phyloP scores from a whole-genome alignment of 2,113 vertebrate species.

The Antechinus flavipes region DNA sequence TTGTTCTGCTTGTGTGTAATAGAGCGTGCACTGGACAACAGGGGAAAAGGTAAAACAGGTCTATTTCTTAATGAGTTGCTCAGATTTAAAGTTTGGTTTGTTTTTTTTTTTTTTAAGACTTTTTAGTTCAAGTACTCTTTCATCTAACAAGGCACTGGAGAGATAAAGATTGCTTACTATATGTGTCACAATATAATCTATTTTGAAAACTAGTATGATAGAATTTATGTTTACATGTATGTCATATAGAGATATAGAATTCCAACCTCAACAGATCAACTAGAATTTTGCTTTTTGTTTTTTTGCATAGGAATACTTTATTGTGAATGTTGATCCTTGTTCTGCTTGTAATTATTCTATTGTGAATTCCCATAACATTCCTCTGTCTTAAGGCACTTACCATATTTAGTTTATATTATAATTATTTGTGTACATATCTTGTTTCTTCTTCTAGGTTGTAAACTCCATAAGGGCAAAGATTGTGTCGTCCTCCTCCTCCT shows the following conservation, averaged over 20 bases:
- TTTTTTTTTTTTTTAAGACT: not conserved
- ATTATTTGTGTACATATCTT: not conserved
- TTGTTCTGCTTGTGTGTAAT: conserved; percentile 96
- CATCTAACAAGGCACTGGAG: not conserved
- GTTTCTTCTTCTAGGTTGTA: not conserved
- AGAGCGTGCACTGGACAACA: conserved; percentile 96
- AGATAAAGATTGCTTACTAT: not conserved
- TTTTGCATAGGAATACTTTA: not conserved
- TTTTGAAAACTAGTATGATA: not conserved
- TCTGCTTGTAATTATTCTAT: not conserved
- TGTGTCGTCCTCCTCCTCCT: not conserved
- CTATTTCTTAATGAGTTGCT: not conserved
- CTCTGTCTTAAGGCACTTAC: not conserved
- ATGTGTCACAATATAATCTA: not conserved
- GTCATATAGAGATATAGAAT: not conserved
- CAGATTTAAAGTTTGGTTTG: not conserved
- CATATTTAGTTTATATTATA: not conserved
- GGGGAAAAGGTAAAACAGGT: conserved; percentile 90
- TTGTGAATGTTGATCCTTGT: not conserved
- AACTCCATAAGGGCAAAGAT: not conserved
- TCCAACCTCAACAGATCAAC: not conserved
- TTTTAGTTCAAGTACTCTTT: not conserved
- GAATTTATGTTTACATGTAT: not conserved
- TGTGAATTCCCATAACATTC: not conserved
- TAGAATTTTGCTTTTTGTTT: not conserved